Conservation (phyloP, 2,888 invertebrate genomes). For the Hylaea fasciaria region DNA sequence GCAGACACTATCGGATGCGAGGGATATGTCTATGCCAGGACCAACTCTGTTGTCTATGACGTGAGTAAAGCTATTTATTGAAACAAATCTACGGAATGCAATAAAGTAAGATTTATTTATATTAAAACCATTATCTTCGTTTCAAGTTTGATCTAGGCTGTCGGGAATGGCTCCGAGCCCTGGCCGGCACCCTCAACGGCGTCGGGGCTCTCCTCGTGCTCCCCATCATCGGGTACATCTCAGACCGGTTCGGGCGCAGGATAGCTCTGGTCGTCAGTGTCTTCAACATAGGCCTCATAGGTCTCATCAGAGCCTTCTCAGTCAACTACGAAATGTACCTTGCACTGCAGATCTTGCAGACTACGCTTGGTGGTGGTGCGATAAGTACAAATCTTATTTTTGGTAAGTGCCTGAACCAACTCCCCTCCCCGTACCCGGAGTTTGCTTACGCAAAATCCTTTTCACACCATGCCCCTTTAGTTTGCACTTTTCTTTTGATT, state of each 20-base stretch:
- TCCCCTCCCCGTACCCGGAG: no score
- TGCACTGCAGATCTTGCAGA: constrained; percentile 81
- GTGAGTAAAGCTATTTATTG: constrained; percentile 53
- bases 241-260: constrained; percentile 86
- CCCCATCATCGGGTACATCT: constrained; percentile 82
- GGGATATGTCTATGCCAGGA: constrained; percentile 63
- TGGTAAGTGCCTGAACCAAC: constrained; percentile 48
- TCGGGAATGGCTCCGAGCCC: constrained; percentile 86
- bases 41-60: constrained; percentile 72
- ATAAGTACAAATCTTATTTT: constrained; percentile 80
- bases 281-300: constrained; percentile 65
- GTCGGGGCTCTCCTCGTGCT: constrained; percentile 85
- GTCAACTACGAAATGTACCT: constrained; percentile 83
- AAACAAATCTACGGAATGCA: not conserved
- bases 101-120: no score
- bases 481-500: no score
- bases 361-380: constrained; percentile 80
- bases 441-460: no score
- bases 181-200: constrained; percentile 89
- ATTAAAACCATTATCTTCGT: constrained; percentile 5
- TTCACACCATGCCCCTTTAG: no score
- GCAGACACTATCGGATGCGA: constrained; percentile 51
- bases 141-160: constrained; percentile 5
- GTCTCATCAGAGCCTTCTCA: constrained; percentile 83
- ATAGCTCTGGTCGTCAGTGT: constrained; percentile 76